Evolutionary conservation across 2,797 vertebrate species (phyloP), one percentile per base, ranked within the genome.

Genomic region (Pangasius sanitwongsei): DNA sequence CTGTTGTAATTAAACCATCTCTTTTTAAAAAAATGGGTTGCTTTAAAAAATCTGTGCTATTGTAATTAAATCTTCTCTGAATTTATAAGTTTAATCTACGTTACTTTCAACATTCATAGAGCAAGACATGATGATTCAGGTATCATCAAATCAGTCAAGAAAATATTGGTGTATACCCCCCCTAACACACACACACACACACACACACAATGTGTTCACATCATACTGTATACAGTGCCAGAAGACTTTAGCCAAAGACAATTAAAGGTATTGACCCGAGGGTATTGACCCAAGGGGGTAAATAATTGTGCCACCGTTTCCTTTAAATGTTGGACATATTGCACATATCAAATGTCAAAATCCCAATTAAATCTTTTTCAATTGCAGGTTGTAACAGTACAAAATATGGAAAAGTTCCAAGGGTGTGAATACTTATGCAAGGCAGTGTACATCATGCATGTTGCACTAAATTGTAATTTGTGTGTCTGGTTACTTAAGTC

Each of bases 381-480:
- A 11, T 37, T 59, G 31, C 34, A 59, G 20, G 23, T 41, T 83
- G 20, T 83, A 61, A 44, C 34, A 25, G 16, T 83, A 15, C 57
- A 28, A 61, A 67, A 50, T 67, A 48, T 34, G 16, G 44, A 84
- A 53, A 50, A 13, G 18, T 69, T 55, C n/a, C 9, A 53, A 13
- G 31, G 9, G 63, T 85, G 18, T 69, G 18, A 12, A 69, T 69
- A 50, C 9, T 12, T 67, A 50, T 1, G 11, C 61, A 61, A 37
- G 16, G 5, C 5, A 78, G 20, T 41, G 13, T 44, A 44, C 11
- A 85, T 69, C 11, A 23, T 15, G 13, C 82, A n/a, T 37, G 4
- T 44, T 63, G 57, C 80, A 82, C 57, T 61, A 41, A 82, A 61
- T 25, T 82, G 59, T 83, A n/a, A 16, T 15, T n/a, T 63, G 63